Conservation (phyloP, 2,888 invertebrate genomes). For the Calliphora vomitoria region DNA sequence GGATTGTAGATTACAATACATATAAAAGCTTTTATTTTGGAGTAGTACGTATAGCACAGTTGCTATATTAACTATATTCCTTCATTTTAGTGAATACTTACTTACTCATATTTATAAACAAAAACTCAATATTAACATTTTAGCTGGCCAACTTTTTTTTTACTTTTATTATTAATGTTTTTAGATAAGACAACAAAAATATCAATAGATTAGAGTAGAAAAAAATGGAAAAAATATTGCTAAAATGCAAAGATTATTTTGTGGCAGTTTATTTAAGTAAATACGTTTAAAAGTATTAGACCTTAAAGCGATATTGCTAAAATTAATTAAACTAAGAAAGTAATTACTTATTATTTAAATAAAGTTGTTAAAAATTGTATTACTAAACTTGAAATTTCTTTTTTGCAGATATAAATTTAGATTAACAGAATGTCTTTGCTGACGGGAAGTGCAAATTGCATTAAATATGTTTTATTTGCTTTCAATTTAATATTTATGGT, state of each 20-base stretch:
- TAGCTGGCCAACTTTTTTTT: neutral
- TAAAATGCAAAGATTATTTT: neutral
- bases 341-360: neutral
- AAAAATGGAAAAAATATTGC: neutral
- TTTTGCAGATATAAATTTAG: slow-evolving; percentile 27
- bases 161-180: slow-evolving; percentile 14
- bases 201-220: slow-evolving; percentile 15
- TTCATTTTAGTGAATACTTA: neutral
- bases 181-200: slow-evolving; percentile 35
- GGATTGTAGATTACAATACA: no score
- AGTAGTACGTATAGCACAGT: neutral
- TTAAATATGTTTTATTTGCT: slow-evolving; percentile 90
- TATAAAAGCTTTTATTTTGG: no score
- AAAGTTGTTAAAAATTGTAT: neutral
- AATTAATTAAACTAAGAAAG: neutral
- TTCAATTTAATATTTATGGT: slow-evolving; percentile 92
- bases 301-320: neutral
- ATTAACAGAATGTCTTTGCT: slow-evolving; percentile 82
- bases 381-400: neutral
- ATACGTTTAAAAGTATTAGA: slow-evolving; percentile 20
- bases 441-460: slow-evolving; percentile 86
- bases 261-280: slow-evolving; percentile 22
- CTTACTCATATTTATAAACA: neutral
- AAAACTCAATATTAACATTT: neutral
- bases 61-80: neutral